These are phyloP conservation scores for Acanthosepion pharaonis DNA, from an alignment of 2,888 invertebrate species.

Conservation along the genomic window DNA sequence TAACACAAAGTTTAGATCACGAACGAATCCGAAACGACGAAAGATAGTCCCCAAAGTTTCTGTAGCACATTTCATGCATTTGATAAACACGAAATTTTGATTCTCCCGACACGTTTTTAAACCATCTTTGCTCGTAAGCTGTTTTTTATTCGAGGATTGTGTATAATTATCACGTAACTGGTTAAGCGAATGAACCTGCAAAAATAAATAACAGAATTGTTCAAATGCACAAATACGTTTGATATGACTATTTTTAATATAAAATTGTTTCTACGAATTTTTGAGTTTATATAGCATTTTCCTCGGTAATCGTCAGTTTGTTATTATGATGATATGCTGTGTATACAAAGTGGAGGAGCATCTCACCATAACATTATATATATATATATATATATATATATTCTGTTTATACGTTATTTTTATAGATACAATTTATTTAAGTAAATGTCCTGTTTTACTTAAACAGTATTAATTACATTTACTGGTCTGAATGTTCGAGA, in stretches of 20 bases:
- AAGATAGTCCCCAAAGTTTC: conserved; percentile 68
- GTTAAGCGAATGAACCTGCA: not conserved
- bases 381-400: too few relatives aligned
- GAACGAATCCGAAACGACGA: conserved; percentile 65
- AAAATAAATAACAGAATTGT: not conserved
- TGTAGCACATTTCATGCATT: conserved; percentile 73
- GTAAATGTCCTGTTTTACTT: too few relatives aligned
- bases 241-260: not conserved
- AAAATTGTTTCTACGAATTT: not conserved
- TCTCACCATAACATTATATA: too few relatives aligned
- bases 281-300: not conserved
- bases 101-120: conserved; percentile 51
- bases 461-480: too few relatives aligned
- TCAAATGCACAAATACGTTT: not conserved
- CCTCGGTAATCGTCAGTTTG: too few relatives aligned
- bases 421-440: too few relatives aligned
- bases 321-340: too few relatives aligned
- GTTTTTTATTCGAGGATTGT: not conserved
- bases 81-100: conserved; percentile 70
- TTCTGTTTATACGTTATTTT: too few relatives aligned
- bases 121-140: not conserved
- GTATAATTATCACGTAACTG: not conserved
- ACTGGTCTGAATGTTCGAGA: too few relatives aligned
- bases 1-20: conserved; percentile 68
- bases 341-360: too few relatives aligned